Base-by-base conservation (phyloP, 2,888 invertebrate genomes). In the Euspilapteryx auroguttella region DNA sequence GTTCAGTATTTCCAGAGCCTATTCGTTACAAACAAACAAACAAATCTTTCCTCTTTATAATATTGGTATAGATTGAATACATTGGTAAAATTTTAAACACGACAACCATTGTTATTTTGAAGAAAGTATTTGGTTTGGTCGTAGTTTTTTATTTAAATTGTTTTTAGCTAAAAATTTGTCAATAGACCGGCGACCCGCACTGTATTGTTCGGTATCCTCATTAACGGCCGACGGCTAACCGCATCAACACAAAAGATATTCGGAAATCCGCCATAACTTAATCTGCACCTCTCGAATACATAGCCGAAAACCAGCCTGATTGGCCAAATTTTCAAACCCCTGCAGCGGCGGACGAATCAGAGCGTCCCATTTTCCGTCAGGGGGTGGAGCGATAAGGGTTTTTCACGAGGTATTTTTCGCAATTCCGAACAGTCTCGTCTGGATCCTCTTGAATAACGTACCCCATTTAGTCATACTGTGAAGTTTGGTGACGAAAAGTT, bases 251-350 rank as follows among this genome's bases (percentile, higher is more conserved):
- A 51, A 48, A 54, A 53, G 59, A 58, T 63, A 61, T 65, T 61
- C 54, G 50, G 49, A 44, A 47, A 48, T 48, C 50, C 61, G 54
- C 62, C 57, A 68, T 69, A 75, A 71, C 63, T 65, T 56, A 68
- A 75, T 75, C 69, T 66, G 66, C 62, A 69, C 59, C 63, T 68
- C 68, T 62, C 61, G 53, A 64, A 55, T 50, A 50, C 55, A 61
- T 59, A 61, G 58, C 57, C 47, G 43, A 28, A 30, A 34, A 37
- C 31, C 27, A 23, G 24, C 34, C 33, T 37, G 38, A 75, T 77
- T 77, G 76, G 77, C 41, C 41, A 40, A 41, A 44, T 41, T 41
- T 55, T 52, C 39, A 73, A 65, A 62, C 73, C 73, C 76, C 69
- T 58, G 49, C 33, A 32, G 29, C 34, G 29, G 34, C 41, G 44